Evolutionary conservation across 2,113 vertebrate genomes (phyloP), one percentile per base, ranked within the genome.

Genomic region (Anarhynchus alexandrinus): DNA sequence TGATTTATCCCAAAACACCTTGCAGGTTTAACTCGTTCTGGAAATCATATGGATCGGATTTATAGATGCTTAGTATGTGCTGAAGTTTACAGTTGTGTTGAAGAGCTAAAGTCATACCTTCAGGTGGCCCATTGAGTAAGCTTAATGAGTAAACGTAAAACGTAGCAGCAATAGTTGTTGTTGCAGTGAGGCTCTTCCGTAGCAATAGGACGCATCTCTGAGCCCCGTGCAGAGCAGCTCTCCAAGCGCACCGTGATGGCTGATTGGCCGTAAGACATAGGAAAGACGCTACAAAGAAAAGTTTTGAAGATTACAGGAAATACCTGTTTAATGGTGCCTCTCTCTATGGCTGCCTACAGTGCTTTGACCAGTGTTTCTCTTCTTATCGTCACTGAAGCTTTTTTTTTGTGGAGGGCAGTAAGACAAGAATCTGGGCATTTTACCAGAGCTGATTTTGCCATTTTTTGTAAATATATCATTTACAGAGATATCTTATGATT

Each of bases 251-350:
- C 3, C 29, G 32, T 26, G 55, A 18, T 79, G 66, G 23, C n/a
- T 64, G 10, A 6, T 3, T 65, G 47, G 7, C n/a, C 1, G 0
- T 26, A 22, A 51, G 15, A 15, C 4, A 1, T 1, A 65, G 45
- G 34, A 57, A 92, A 74, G 18, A 34, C 0, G 7, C 61, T 52
- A 9, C 5, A 30, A 69, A 23, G 23, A n/a, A 54, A 70, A 74
- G 38, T 11, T 11, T 34, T 42, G 52, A 85, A 38, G 79, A 55
- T 66, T 51, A 61, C 20, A 52, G 10, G 15, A 85, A 82, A 40
- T 87, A 57, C 1, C 22, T 70, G 8, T 9, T 71, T 77, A 52
- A 15, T 42, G 15, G 13, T 69, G 32, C 73, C 87, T 65, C 9
- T 73, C 38, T 62, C 30, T 80, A 0, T 58, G 43, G 47, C 11